Base-by-base conservation (phyloP, 2,797 vertebrate genomes). In the Lemur catta region DNA sequence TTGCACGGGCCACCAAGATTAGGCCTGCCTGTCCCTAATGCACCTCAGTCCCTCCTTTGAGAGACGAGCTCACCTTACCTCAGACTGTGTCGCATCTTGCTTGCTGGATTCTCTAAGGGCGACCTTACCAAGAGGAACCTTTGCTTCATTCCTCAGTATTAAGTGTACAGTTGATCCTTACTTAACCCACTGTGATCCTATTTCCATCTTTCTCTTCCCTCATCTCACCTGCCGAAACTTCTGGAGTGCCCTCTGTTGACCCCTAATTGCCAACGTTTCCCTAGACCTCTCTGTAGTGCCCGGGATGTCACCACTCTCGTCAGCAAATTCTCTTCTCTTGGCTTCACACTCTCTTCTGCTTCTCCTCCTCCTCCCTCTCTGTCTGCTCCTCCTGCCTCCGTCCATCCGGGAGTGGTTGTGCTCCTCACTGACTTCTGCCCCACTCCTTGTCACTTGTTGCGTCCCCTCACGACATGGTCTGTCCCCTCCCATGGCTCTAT, bases 161-260 rank as follows among this genome's bases (percentile, higher is more conserved):
- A 71, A 79, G 67, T 7, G 50, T 65, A 35, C n/a, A 2, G 0
- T 15, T 1, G n/a, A 57, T 30, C 22, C 7, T 3, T 20, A 59
- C 43, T 65, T 28, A 76, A 75, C 57, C 46, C 35, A 20, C 2
- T 74, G 55, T 20, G 18, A 30, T 89, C 41, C 35, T 41, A 59
- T 71, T 86, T 80, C 81, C 63, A 24, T 15, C 43, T 14, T 59
- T 74, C 61, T 15, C 26, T 67, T 76, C 35, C 43, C 38, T 89
- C 17, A 43, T 33, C 30, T 86, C 15, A 50, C 24, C 14, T 74
- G 41, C 33, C n/a, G 46, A 78, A 61, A 61, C 26, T 93, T 84
- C 57, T 3, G 6, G 38, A 35, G 38, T 30, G 33, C 35, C 43
- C 48, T 78, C n/a, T 0, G 2, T 41, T 59, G 85, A 72, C 48